Evolutionary conservation across 2,113 vertebrate species (phyloP).

Genomic region (human): GRCh38 chr4:154624001-154624500

Average conservation of each 20-base stretch:
- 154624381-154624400: background rate
- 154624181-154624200: background rate
- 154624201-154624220: no score
- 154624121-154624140: background rate
- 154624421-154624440: background rate
- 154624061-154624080: background rate
- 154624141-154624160: background rate
- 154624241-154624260: background rate
- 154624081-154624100: background rate
- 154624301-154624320: background rate
- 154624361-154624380: background rate
- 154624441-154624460: no score
- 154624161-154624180: background rate
- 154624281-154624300: background rate
- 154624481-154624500: no score
- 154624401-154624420: background rate
- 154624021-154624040: background rate
- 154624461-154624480: no score
- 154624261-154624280: background rate
- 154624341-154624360: background rate
- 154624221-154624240: background rate
- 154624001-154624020: accelerated
- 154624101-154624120: background rate
- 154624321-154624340: background rate
- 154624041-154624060: background rate